A percentile compares a stretch with the other conserved stretches of the same genome.
These are phyloP conservation scores for Trididemnum nubilum DNA, from an alignment of 23 tunicate species.

Conservation along the genomic window DNA sequence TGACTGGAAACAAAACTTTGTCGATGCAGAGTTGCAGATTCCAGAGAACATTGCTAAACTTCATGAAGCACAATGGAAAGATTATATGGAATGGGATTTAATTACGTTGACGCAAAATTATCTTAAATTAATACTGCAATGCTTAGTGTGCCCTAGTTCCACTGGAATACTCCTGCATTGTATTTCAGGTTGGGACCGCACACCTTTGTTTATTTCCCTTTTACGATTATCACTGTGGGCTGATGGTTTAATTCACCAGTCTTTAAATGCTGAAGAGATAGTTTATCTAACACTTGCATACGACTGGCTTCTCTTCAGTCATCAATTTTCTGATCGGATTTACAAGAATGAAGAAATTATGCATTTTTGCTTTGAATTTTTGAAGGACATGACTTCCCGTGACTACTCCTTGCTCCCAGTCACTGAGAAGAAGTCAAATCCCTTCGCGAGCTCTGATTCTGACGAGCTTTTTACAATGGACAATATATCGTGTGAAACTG, in stretches of 20 bases:
- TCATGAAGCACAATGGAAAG: constrained; percentile 71
- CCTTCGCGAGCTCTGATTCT: background rate
- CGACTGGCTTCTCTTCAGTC: constrained; percentile 90
- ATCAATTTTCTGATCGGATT: constrained; percentile 80
- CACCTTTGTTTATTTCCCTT: constrained; percentile 88
- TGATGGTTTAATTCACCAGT: constrained; percentile 85
- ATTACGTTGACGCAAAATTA: constrained; percentile 83
- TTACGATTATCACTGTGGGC: constrained; percentile 94
- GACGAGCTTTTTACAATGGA: constrained; percentile 12
- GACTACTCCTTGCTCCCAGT: constrained; percentile 58
- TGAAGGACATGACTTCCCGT: constrained; percentile 45
- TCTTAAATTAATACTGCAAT: constrained; percentile 58
- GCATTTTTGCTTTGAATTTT: constrained; percentile 84
- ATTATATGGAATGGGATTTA: constrained; percentile 85
- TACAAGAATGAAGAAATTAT: constrained; percentile 82
- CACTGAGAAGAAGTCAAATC: background rate
- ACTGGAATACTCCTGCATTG: constrained; percentile 84
- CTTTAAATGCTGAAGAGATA: constrained; percentile 79
- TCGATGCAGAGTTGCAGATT: constrained; percentile 78
- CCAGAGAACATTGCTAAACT: constrained; percentile 56
- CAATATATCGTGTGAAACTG: background rate
- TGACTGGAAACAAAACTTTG: constrained; percentile 84
- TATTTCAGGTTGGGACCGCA: constrained; percentile 98
- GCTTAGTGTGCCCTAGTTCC: constrained; percentile 24
- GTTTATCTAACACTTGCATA: constrained; percentile 82